These are phyloP conservation scores for Drosophila mimetica DNA, from an alignment of 2,888 invertebrate genomes.

Conservation along the genomic window DNA sequence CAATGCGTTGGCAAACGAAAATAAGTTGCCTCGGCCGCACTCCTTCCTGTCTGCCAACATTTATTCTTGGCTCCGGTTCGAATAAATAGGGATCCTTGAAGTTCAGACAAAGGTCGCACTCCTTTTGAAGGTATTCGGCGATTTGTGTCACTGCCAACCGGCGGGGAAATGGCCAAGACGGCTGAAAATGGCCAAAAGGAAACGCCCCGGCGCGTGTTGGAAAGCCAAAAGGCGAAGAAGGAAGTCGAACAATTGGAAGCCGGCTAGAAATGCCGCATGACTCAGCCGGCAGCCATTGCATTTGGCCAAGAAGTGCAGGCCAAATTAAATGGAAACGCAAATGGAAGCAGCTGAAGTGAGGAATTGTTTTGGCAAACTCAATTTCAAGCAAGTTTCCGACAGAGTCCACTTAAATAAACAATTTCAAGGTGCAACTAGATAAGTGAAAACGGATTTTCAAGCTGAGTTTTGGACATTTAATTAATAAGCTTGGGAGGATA, in stretches of 20 bases:
- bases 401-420: conserved; percentile 25
- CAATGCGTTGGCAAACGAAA: conserved; percentile 61
- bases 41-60: conserved; percentile 26
- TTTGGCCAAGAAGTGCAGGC: conserved; percentile 17
- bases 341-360: conserved; percentile 23
- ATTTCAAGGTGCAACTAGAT: not conserved
- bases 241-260: conserved; percentile 38
- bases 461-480: not conserved
- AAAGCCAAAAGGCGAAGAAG: conserved; percentile 17
- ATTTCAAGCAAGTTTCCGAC: conserved; percentile 27
- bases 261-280: conserved; percentile 28
- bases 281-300: conserved; percentile 14
- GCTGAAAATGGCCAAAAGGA: conserved; percentile 17
- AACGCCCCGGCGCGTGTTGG: conserved; percentile 33
- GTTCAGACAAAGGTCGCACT: conserved; percentile 65
- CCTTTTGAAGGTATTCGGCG: conserved; percentile 42
- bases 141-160: conserved; percentile 45
- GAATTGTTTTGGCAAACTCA: conserved; percentile 39
- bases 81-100: conserved; percentile 67
- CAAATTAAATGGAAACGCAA: conserved; percentile 30
- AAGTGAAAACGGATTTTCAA: not conserved
- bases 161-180: conserved; percentile 15
- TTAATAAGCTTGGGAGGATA: not conserved
- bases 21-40: conserved; percentile 45
- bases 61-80: conserved; percentile 59